These are phyloP conservation scores for Philonicus albiceps DNA, from an alignment of 2,888 invertebrate species.

Conservation along the genomic window DNA sequence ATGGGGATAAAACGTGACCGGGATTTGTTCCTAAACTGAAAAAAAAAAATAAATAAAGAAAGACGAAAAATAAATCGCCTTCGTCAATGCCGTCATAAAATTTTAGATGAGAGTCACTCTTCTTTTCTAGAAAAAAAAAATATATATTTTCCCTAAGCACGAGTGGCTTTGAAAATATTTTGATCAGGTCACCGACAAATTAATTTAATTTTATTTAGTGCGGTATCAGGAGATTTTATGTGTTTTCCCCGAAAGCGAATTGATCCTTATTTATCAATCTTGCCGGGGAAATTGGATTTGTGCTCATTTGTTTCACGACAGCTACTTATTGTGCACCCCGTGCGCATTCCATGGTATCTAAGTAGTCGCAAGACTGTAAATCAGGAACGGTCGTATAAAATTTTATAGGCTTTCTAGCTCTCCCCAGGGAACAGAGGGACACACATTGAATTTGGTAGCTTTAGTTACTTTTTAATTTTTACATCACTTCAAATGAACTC, in stretches of 20 bases:
- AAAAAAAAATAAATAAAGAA: neutral
- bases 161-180: constrained; percentile 7
- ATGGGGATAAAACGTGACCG: neutral
- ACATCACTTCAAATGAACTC: neutral
- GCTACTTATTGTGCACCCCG: neutral
- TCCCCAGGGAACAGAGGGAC: neutral
- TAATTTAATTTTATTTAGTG: constrained; percentile 21
- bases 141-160: neutral
- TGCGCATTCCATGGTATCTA: neutral
- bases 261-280: neutral
- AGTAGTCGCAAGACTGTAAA: neutral
- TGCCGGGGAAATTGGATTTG: neutral
- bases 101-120: neutral
- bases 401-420: neutral
- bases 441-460: neutral
- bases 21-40: neutral
- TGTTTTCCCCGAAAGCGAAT: constrained; percentile 28
- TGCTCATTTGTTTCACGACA: neutral
- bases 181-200: constrained; percentile 15
- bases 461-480: neutral
- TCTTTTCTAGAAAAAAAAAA: neutral
- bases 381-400: neutral
- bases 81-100: neutral
- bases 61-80: neutral
- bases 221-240: constrained; percentile 17